Percentiles rank a stretch among this genome's conserved stretches.
These are phyloP conservation scores for Sternarchorhynchus goeldii DNA, from an alignment of 2,797 vertebrate species.

Conservation along the genomic window DNA sequence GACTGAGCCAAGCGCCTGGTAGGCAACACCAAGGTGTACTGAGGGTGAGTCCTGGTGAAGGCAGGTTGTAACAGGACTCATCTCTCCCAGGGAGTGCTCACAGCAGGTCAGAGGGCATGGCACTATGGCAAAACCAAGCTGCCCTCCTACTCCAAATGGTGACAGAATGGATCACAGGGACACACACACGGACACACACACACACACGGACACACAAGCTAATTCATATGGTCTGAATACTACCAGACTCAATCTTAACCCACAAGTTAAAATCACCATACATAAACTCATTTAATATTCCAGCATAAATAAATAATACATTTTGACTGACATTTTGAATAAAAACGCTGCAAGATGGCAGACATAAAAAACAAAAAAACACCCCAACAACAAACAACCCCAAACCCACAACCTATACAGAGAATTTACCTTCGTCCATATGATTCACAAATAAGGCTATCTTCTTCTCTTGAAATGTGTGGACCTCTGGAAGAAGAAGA, in stretches of 20 bases:
- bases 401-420: slow-evolving; percentile 19
- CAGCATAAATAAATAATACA: neutral
- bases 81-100: neutral
- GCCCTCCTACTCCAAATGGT: slow-evolving; percentile 20
- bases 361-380: neutral
- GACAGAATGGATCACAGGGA: neutral
- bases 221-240: neutral
- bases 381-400: neutral
- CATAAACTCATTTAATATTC: neutral
- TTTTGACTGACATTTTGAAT: no score
- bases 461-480: slow-evolving; percentile 80
- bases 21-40: neutral
- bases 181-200: neutral
- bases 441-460: slow-evolving; percentile 81
- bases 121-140: slow-evolving; percentile 13
- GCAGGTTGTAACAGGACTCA: slow-evolving; percentile 23
- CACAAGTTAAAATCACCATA: neutral
- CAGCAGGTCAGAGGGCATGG: slow-evolving; percentile 3
- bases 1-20: slow-evolving; percentile 18
- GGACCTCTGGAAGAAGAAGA: slow-evolving; percentile 70
- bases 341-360: neutral
- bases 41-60: neutral
- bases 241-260: neutral
- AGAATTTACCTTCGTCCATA: slow-evolving; percentile 83
- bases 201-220: slow-evolving; percentile 9